These are phyloP conservation scores for Ephestia elutella DNA, from an alignment of 1,140 invertebrate species.

Conservation along the genomic window DNA sequence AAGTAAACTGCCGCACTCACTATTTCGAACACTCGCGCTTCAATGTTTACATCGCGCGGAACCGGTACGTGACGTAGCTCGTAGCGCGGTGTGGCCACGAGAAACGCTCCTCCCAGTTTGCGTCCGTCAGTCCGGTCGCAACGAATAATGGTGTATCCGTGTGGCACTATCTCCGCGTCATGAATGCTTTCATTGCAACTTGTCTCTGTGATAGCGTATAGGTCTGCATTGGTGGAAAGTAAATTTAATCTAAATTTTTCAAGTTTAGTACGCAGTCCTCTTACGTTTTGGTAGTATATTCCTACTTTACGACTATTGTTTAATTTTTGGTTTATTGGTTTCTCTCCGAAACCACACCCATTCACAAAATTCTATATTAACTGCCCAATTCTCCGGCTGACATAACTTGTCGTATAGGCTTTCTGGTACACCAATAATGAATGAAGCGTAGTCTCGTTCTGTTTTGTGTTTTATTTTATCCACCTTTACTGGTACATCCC, in stretches of 20 bases:
- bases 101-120: slow-evolving; percentile 16
- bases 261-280: slow-evolving; percentile 20
- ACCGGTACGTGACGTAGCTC: slow-evolving; percentile 11
- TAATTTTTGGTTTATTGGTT: neutral
- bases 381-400: slow-evolving; percentile 16
- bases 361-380: slow-evolving; percentile 24
- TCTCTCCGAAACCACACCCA: slow-evolving; percentile 18
- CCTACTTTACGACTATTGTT: slow-evolving; percentile 1
- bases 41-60: slow-evolving; percentile 9
- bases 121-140: slow-evolving; percentile 15
- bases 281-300: slow-evolving; percentile 23
- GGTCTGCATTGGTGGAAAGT: slow-evolving; percentile 5
- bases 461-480: slow-evolving; percentile 26
- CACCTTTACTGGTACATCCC: slow-evolving; percentile 3
- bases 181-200: slow-evolving; percentile 14
- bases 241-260: slow-evolving; percentile 9
- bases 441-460: slow-evolving; percentile 24
- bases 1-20: slow-evolving; percentile 18
- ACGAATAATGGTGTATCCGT: slow-evolving; percentile 14
- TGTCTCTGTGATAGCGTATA: slow-evolving; percentile 22
- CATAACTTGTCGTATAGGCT: slow-evolving; percentile 17
- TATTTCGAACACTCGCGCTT: slow-evolving; percentile 16
- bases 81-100: slow-evolving; percentile 23
- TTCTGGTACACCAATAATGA: slow-evolving; percentile 23
- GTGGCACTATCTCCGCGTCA: slow-evolving; percentile 15